These are phyloP conservation scores for Conchocele bisecta DNA, from an alignment of 2,888 invertebrate genomes.

Conservation along the genomic window DNA sequence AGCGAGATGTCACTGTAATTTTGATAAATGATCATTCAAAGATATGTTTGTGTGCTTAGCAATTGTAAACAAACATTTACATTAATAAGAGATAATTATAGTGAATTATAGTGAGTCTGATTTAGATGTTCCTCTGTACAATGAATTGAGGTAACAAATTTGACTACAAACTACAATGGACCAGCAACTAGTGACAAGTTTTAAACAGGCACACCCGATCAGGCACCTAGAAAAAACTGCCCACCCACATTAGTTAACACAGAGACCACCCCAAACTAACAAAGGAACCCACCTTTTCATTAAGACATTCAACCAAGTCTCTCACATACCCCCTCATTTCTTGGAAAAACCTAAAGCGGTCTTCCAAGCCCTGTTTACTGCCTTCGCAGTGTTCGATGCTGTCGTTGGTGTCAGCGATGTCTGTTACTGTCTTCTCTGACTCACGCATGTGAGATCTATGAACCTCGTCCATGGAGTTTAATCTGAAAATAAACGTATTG, in stretches of 20 bases:
- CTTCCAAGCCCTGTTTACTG: constrained; percentile 88
- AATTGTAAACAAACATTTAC: no score
- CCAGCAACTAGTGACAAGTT: constrained; percentile 1
- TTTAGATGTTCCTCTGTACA: no score
- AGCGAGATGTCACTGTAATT: no score
- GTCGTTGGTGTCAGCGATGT: constrained; percentile 84
- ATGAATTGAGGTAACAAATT: no score
- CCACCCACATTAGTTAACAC: constrained; percentile 11
- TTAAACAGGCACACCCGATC: background rate
- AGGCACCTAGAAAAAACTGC: background rate
- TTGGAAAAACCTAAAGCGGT: constrained; percentile 96
- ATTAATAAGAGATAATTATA: no score
- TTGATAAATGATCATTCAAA: no score
- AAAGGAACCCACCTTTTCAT: constrained; percentile 91
- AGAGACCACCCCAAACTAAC: constrained; percentile 49
- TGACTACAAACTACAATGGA: no score
- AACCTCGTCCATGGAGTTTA: constrained; percentile 86
- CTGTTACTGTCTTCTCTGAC: constrained; percentile 84
- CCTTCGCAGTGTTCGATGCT: constrained; percentile 84
- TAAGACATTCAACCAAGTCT: constrained; percentile 98
- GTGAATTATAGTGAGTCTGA: no score
- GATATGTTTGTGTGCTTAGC: no score
- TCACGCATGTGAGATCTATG: constrained; percentile 85
- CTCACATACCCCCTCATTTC: constrained; percentile 96
- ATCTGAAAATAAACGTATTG: constrained; percentile 84